Percentiles rank a stretch among this genome's conserved stretches.
Conservation (phyloP, 1,140 invertebrate genomes). For the Magallana gigas region DNA sequence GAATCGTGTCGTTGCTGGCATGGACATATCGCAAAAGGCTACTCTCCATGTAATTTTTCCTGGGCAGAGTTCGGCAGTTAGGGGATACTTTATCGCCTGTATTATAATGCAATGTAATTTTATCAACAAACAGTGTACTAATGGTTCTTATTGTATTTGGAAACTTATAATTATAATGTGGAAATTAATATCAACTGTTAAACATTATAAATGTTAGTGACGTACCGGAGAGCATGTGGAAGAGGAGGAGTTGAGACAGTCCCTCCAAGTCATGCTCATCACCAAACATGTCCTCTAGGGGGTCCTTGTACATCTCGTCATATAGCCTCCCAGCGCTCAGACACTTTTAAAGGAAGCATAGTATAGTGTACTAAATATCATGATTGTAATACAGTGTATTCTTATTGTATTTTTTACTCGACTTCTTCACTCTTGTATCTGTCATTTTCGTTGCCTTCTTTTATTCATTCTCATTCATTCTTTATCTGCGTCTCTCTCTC, state of each 20-base stretch:
- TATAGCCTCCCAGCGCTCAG: background rate
- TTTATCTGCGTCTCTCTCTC: too few species aligned
- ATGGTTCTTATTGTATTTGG: too few species aligned
- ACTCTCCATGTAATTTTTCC: background rate
- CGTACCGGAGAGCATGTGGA: background rate
- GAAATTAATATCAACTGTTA: too few species aligned
- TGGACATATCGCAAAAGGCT: background rate
- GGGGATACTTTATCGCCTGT: background rate
- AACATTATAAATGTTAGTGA: too few species aligned
- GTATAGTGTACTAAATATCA: too few species aligned
- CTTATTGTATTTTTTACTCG: too few species aligned
- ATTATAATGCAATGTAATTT: background rate
- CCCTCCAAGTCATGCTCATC: slow-evolving; percentile 17
- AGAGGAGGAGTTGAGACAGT: slow-evolving; percentile 5
- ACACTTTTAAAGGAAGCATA: background rate
- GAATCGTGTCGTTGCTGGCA: background rate
- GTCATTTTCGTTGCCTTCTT: too few species aligned
- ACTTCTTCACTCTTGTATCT: too few species aligned
- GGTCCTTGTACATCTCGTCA: slow-evolving; percentile 17
- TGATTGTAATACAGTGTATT: too few species aligned
- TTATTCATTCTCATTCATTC: too few species aligned
- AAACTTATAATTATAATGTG: too few species aligned
- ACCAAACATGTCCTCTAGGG: background rate
- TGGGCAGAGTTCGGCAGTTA: background rate
- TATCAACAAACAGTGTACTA: too few species aligned